These are phyloP conservation scores for Sebastes wilsoni DNA, from an alignment of 2,797 vertebrate species.

Conservation along the genomic window DNA sequence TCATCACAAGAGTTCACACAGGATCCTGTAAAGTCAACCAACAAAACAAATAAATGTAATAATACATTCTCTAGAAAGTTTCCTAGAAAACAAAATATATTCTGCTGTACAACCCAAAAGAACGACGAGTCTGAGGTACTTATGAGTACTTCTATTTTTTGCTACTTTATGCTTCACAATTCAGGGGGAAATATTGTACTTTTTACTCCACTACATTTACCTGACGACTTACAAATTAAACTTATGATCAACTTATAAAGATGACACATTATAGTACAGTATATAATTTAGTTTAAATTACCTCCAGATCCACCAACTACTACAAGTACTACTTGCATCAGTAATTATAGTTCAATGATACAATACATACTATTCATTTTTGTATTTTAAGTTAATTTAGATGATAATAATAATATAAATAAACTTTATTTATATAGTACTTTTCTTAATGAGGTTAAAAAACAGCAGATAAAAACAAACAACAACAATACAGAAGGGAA, in stretches of 20 bases:
- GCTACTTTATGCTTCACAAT: neutral
- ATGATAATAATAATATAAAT: neutral
- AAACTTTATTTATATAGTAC: neutral
- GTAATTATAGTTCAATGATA: neutral
- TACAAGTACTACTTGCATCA: no score
- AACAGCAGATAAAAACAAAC: neutral
- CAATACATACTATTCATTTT: neutral
- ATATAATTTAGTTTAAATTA: neutral
- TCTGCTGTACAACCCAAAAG: neutral
- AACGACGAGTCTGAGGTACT: neutral
- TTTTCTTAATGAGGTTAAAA: neutral
- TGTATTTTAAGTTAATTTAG: neutral
- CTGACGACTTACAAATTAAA: neutral
- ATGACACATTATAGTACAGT: no score
- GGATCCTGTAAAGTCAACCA: neutral
- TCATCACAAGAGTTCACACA: neutral
- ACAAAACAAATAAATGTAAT: neutral
- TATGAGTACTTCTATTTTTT: neutral
- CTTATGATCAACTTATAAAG: neutral
- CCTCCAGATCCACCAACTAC: no score
- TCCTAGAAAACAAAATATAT: neutral
- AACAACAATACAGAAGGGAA: no score
- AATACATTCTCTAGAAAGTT: neutral
- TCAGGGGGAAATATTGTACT: no score
- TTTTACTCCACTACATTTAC: neutral